These are phyloP conservation scores for Oceanodroma tethys DNA, from an alignment of 2,113 vertebrate species.

Conservation along the genomic window DNA sequence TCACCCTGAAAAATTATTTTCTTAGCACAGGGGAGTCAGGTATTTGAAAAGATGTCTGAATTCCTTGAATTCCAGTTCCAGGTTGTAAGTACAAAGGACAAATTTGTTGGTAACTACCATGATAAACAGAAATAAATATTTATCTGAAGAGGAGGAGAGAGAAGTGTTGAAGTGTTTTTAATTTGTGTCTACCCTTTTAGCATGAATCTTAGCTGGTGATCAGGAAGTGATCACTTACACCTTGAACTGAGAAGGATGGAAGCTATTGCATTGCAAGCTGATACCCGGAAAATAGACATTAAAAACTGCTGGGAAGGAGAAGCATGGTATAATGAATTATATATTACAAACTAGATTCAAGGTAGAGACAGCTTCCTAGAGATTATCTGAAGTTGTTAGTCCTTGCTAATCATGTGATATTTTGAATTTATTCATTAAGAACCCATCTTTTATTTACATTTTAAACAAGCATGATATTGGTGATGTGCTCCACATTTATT, in stretches of 20 bases:
- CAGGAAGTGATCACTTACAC: not conserved
- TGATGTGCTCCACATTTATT: not conserved
- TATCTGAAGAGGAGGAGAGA: not conserved
- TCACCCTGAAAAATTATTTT: not conserved
- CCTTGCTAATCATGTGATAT: not conserved
- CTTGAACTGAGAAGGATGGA: not conserved
- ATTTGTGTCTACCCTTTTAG: not conserved
- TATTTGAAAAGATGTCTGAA: not conserved
- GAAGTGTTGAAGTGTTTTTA: not conserved
- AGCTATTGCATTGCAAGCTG: not conserved
- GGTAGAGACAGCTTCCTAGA: not conserved
- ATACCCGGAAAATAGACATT: not conserved
- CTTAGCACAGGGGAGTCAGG: not conserved
- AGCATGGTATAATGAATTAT: not conserved
- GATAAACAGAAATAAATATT: not conserved
- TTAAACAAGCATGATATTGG: not conserved
- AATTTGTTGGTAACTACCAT: not conserved
- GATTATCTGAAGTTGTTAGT: not conserved
- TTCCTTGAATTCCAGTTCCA: not conserved
- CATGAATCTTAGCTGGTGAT: not conserved
- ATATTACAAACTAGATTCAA: not conserved
- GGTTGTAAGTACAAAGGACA: not conserved
- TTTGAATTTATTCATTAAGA: not conserved
- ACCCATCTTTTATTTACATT: not conserved
- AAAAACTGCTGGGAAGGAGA: not conserved